Evolutionary conservation across 2,113 vertebrate genomes (phyloP), one percentile per base, ranked within the genome.

Genomic region (Rhynchopsitta pachyrhyncha): DNA sequence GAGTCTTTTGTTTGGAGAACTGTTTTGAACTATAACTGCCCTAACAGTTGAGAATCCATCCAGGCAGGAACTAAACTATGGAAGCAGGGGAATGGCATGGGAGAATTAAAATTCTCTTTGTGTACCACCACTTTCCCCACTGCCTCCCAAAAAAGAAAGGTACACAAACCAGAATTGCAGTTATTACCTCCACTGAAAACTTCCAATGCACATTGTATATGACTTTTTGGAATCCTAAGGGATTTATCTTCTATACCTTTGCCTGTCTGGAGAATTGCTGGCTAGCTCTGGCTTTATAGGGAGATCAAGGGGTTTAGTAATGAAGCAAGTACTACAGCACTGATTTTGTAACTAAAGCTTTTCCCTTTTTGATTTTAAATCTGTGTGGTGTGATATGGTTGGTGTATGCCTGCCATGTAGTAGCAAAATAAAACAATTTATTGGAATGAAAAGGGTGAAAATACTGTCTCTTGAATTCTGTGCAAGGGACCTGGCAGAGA

Each of bases 41-140:
- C 0, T 20, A 71, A 33, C 12, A 60, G 16, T 76, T 79, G 41
- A 84, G 60, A 71, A 63, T 49, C 44, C 39, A 37, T 33, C 19
- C 27, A 35, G 24, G 8, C 14, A 76, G 35, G 17, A 88, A 12
- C 2, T 8, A 22, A 70, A 27, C 55, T 41, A 17, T 7, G 47
- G 22, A 91, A 75, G 39, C 17, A 44, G 39, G 20, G 5, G 29
- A 71, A 57, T 28, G 10, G 35, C 1, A 2, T 19, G 16, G 29
- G 16, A 82, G 55, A 88, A 78, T 47, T 23, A 64, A 50, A 78
- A 24, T 44, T 66, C 11, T 42, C 9, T 50, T 29, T 77, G 6
- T 44, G 7, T 5, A 17, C 5, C 12, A 6, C 10, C 10, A 4
- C 39, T 24, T n/a, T 11, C 3, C 7, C 3, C 1, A 1, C 2